phyloP scores from a whole-genome alignment of 35 echinoderm and acorn worm species.

The Lytechinus variegatus region DNA sequence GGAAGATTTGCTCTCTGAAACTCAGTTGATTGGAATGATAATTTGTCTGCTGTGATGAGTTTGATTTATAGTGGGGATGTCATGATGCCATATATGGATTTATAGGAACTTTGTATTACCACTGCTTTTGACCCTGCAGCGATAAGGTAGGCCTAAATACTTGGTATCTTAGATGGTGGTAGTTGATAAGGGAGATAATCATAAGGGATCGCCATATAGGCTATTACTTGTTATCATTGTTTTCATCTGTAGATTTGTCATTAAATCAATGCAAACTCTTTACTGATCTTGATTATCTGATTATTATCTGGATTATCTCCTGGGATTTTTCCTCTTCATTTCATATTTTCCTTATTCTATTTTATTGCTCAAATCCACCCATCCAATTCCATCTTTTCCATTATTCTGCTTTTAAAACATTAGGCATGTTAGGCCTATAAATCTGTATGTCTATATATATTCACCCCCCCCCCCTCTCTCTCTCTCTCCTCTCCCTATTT shows the following conservation, averaged over 20 bases:
- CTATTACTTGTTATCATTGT: background rate
- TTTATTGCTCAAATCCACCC: background rate
- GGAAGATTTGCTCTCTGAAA: background rate
- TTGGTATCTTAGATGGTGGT: background rate
- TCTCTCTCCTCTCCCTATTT: no score
- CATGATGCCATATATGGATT: background rate
- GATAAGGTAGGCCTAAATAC: background rate
- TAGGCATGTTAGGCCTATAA: background rate
- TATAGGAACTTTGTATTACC: background rate
- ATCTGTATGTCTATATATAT: no score
- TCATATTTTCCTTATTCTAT: background rate
- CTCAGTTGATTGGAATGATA: conserved; percentile 1
- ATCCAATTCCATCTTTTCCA: background rate
- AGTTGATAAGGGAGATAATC: background rate
- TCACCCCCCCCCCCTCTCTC: no score
- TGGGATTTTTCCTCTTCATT: background rate
- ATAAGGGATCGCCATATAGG: no score
- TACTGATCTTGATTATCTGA: background rate
- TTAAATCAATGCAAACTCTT: background rate
- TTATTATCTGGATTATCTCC: background rate
- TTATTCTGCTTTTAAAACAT: background rate
- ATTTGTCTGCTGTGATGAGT: background rate
- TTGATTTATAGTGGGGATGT: conserved; percentile 1
- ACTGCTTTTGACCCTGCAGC: background rate
- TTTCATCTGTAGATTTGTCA: background rate